Conservation (phyloP, 2,888 invertebrate genomes). For the Hydraecia micacea region DNA sequence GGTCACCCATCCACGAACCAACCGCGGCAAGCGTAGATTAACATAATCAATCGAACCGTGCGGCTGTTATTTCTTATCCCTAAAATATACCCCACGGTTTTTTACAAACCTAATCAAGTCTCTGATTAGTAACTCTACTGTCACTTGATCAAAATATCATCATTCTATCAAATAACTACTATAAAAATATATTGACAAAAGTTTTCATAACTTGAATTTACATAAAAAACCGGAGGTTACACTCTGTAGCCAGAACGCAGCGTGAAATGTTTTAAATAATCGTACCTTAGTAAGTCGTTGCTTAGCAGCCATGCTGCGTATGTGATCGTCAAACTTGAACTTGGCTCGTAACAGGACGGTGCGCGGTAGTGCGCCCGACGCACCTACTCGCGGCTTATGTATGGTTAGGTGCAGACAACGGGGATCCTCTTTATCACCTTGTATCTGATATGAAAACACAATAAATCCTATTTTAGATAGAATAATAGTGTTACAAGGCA, state of each 20-base stretch:
- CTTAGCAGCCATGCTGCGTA: conserved; percentile 99
- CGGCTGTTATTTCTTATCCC: too few species aligned
- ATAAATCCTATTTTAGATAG: not conserved
- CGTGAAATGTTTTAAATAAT: not conserved
- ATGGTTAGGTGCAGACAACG: conserved; percentile 98
- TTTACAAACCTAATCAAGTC: not conserved
- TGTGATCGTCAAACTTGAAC: conserved; percentile 99
- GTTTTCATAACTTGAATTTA: not conserved
- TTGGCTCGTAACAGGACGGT: conserved; percentile 96
- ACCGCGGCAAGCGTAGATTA: too few species aligned
- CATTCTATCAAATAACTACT: not conserved
- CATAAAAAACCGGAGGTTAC: not conserved
- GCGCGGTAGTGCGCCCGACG: conserved; percentile 91
- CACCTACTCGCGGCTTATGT: conserved; percentile 93
- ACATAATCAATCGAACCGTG: too few species aligned
- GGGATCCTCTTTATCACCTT: conserved; percentile 99
- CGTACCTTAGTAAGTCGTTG: conserved; percentile 94
- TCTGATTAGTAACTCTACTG: not conserved
- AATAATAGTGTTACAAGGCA: not conserved
- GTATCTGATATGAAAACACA: conserved; percentile 86
- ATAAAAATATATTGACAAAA: not conserved
- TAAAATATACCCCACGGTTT: too few species aligned
- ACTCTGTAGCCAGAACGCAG: not conserved
- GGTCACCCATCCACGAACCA: too few species aligned
- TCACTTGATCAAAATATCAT: not conserved